phyloP scores from a whole-genome alignment of 2,888 invertebrate genomes.

The Lacanobia oleracea region DNA sequence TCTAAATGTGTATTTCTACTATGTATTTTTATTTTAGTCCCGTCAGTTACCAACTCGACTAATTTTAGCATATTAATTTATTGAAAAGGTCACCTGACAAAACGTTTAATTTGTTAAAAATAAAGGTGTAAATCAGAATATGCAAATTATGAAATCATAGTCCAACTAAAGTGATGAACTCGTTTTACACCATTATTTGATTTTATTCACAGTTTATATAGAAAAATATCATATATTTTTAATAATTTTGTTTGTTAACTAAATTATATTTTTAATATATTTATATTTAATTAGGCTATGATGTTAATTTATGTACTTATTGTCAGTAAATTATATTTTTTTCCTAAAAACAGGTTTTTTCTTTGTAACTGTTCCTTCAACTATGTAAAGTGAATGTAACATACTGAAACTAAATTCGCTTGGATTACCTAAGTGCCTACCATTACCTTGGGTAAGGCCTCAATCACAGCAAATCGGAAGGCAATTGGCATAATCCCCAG shows the following conservation, averaged over 20 bases:
- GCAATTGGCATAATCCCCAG: constrained; percentile 29
- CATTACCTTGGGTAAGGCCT: constrained; percentile 33
- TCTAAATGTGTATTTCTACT: constrained; percentile 1
- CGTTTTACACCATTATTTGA: neutral
- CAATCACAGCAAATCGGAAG: constrained; percentile 36
- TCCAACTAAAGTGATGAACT: neutral
- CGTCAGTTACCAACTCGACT: neutral
- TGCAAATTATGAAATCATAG: neutral
- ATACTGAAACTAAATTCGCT: constrained; percentile 24
- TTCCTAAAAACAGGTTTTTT: neutral
- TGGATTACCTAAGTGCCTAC: constrained; percentile 20
- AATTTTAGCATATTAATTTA: constrained; percentile 10
- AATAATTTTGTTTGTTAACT: constrained; percentile 11
- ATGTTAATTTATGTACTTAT: constrained; percentile 6
- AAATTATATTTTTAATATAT: constrained; percentile 3
- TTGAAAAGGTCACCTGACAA: neutral
- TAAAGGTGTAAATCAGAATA: constrained; percentile 2
- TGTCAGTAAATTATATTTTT: constrained; percentile 26
- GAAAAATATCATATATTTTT: too few species aligned
- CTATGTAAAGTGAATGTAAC: neutral
- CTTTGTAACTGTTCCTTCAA: neutral
- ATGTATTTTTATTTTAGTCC: neutral
- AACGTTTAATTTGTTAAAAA: neutral
- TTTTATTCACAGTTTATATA: neutral
- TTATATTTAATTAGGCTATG: neutral